These are phyloP conservation scores for Bagarius yarrelli DNA, from an alignment of 2,113 vertebrate genomes.

Conservation along the genomic window DNA sequence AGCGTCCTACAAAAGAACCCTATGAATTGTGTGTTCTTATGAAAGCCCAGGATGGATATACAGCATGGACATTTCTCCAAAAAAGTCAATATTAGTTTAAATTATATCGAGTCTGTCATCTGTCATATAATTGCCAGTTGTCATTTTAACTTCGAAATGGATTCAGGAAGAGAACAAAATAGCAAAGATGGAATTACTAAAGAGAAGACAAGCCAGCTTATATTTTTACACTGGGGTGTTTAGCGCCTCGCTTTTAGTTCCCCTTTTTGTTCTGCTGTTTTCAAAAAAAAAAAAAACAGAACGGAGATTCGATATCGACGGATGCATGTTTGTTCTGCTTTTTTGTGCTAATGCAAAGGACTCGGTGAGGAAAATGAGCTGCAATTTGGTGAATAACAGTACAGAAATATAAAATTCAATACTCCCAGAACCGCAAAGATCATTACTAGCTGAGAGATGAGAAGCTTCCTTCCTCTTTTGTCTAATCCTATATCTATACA, in stretches of 20 bases:
- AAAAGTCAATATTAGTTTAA: constrained; percentile 6
- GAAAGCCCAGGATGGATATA: background rate
- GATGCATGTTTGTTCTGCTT: constrained; percentile 17
- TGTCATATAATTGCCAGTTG: background rate
- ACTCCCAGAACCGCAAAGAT: constrained; percentile 27
- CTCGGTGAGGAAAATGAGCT: constrained; percentile 35
- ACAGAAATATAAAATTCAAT: constrained; percentile 15
- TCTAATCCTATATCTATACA: constrained; percentile 10
- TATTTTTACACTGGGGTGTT: constrained; percentile 2
- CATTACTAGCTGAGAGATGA: constrained; percentile 21
- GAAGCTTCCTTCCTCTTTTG: constrained; percentile 18
- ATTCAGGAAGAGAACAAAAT: constrained; percentile 12
- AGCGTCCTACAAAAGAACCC: no score
- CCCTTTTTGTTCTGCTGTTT: constrained; percentile 26
- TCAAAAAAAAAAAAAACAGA: constrained; percentile 28
- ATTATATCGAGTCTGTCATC: background rate
- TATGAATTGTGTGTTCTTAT: no score
- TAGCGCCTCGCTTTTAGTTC: constrained; percentile 4
- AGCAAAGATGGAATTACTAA: background rate
- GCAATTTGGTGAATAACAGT: constrained; percentile 30
- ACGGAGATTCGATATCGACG: constrained; percentile 55
- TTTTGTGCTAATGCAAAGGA: constrained; percentile 39
- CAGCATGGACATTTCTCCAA: background rate
- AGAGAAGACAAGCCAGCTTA: background rate
- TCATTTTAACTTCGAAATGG: background rate